These are phyloP conservation scores for Agrochola circellaris DNA, from an alignment of 2,888 invertebrate genomes.

Conservation along the genomic window DNA sequence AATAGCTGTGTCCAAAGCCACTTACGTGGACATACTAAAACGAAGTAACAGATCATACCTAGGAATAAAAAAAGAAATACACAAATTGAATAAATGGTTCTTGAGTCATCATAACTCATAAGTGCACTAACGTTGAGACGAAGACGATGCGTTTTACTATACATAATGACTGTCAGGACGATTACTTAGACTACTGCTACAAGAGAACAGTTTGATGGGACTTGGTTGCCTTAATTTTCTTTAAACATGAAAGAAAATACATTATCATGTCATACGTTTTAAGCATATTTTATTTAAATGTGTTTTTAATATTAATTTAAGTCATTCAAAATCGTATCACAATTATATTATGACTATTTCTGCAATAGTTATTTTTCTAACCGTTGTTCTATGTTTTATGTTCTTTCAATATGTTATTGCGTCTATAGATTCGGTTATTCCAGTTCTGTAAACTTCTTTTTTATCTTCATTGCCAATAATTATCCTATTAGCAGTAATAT, in stretches of 20 bases:
- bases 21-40: neutral
- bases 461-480: neutral
- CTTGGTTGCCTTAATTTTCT: no score
- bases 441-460: neutral
- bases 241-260: no score
- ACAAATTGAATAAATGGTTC: constrained; percentile 23
- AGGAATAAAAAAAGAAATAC: constrained; percentile 4
- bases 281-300: neutral
- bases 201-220: no score
- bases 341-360: neutral
- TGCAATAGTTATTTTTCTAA: no score
- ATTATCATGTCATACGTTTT: no score
- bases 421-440: neutral
- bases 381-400: neutral
- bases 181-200: no score
- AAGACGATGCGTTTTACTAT: constrained; percentile 3
- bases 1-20: neutral
- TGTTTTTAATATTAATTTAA: neutral
- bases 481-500: neutral
- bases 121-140: neutral
- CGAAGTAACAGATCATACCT: neutral
- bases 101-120: neutral
- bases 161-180: neutral
- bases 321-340: no score
- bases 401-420: constrained; percentile 4